Conservation (phyloP, 2,888 invertebrate species). For the Sesamia inferens region DNA sequence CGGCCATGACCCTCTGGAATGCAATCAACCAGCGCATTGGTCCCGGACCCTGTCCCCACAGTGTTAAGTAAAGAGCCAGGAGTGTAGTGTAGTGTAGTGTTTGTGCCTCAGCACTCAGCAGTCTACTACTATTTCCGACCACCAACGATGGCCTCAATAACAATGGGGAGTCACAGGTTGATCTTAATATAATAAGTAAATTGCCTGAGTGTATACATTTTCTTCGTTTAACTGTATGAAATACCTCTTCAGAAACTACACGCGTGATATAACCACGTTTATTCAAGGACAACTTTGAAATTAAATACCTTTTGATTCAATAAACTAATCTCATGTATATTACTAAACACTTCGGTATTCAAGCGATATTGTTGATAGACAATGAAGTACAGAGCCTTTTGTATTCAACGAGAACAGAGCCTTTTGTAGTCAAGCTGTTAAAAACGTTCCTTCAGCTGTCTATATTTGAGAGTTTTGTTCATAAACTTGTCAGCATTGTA, state of each 20-base stretch:
- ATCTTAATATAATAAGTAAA: too few relatives aligned
- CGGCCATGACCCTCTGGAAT: too few relatives aligned
- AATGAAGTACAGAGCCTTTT: conserved; percentile 33
- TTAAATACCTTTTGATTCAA: not conserved
- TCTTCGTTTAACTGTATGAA: not conserved
- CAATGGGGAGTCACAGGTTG: too few relatives aligned
- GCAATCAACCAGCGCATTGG: too few relatives aligned
- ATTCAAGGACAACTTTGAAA: conserved; percentile 4
- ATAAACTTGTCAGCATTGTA: not conserved
- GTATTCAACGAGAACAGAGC: conserved; percentile 1
- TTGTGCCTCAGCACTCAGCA: too few relatives aligned
- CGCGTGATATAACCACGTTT: not conserved
- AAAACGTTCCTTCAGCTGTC: not conserved
- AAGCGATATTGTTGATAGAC: conserved; percentile 13
- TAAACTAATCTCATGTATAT: not conserved
- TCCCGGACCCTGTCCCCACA: too few relatives aligned
- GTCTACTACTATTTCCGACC: too few relatives aligned
- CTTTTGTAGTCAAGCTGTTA: conserved; percentile 35
- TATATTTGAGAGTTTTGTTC: conserved; percentile 30
- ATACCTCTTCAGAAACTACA: not conserved
- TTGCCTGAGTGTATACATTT: not conserved
- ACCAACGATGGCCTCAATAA: too few relatives aligned
- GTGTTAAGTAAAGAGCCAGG: too few relatives aligned
- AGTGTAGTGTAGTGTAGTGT: too few relatives aligned
- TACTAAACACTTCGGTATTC: not conserved